phyloP scores from a whole-genome alignment of 2,888 invertebrate species.

The Onthophagus sagittarius region DNA sequence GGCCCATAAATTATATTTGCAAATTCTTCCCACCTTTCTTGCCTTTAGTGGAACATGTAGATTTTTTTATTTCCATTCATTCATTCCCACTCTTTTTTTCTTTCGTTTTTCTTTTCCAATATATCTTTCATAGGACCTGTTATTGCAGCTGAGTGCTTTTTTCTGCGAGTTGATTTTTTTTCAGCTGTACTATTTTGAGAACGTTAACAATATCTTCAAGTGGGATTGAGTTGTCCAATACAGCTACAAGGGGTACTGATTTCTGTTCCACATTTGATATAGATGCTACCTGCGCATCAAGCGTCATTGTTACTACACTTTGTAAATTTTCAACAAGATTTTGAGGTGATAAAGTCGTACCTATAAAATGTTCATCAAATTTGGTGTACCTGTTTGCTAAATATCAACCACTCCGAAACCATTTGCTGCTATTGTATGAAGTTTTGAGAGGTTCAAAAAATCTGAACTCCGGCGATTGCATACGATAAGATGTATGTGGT shows the following conservation, averaged over 20 bases:
- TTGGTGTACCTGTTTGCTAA: too few species aligned
- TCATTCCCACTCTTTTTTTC: too few species aligned
- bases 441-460: too few species aligned
- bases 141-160: neutral
- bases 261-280: neutral
- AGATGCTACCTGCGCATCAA: neutral
- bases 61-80: neutral
- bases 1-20: too few species aligned
- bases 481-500: too few species aligned
- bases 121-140: neutral
- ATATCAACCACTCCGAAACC: too few species aligned
- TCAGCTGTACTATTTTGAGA: neutral
- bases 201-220: constrained; percentile 1
- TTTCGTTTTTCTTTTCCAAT: neutral
- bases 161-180: neutral
- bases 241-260: neutral
- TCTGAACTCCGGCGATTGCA: too few species aligned
- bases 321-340: too few species aligned
- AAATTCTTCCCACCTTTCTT: neutral
- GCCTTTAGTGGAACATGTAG: neutral
- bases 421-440: too few species aligned
- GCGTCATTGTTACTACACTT: neutral
- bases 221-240: neutral
- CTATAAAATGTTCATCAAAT: too few species aligned
- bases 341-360: too few species aligned